Base-by-base conservation (phyloP, 2,113 vertebrate genomes). In the Heterotis niloticus region DNA sequence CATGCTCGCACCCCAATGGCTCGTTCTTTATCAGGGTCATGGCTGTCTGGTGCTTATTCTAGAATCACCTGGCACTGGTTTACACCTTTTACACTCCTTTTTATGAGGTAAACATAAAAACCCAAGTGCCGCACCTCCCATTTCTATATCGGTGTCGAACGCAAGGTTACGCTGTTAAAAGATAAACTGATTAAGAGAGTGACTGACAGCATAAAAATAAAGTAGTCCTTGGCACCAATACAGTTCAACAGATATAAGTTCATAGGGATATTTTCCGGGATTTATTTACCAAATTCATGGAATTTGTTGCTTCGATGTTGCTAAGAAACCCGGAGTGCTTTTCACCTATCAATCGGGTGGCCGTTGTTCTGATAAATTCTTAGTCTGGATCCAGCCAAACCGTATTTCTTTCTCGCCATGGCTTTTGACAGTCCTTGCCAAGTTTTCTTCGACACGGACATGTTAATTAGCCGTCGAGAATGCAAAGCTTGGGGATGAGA, bases 291-390 rank as follows among this genome's bases (percentile, higher is more conserved):
- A 14, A 20, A 62, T 62, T 20, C 60, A 62, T 13, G 4, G 59
- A 62, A 20, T 60, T 24, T 54, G 23, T 74, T 57, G 72, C 54
- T 74, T 26, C 72, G 11, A n/a, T 10, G 72, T 74, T 74, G 56
- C 72, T 26, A 74, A 23, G 72, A 14, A 74, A 60, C 72, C 60
- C 14, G 60, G 12, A 62, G 4, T 62, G 7, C 54, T 17, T n/a
- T 7, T 4, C 24, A 18, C 14, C 60, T 17, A 20, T 10, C 14
- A 14, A 13, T 14, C 20, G 4, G 5, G 20, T 62, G 60, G 18
- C 57, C 74, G 18, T 75, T 24, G 62, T 4, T 4, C 26, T 29
- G 59, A 13, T 64, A 75, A 64, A 60, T 28, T 56, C 56, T 20
- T 57, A 4, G 60, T 62, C 4, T 62, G 20, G 60, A 62, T 62